Evolutionary conservation across 2,113 vertebrate species (phyloP).

Genomic region (Tichodroma muraria): DNA sequence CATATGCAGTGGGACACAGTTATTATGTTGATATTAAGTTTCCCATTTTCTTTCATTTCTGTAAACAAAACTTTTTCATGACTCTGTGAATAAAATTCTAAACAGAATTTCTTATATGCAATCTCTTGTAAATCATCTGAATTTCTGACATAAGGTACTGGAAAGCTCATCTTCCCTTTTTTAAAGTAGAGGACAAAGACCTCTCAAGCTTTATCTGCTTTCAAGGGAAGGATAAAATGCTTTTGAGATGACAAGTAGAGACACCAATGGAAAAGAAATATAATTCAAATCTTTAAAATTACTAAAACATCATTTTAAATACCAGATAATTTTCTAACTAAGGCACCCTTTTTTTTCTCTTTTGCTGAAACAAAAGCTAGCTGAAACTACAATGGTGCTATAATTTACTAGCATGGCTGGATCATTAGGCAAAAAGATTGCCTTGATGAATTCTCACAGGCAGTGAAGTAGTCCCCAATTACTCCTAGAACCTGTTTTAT

Average conservation of each 20-base stretch:
- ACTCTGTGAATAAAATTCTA: not conserved
- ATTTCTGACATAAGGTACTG: not conserved
- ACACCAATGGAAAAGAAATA: not conserved
- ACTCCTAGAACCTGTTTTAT: constrained; percentile 41
- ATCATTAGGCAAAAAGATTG: constrained; percentile 52
- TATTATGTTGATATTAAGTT: not conserved
- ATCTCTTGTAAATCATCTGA: not conserved
- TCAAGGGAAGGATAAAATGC: not conserved
- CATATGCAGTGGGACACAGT: not conserved
- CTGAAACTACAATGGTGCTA: not conserved
- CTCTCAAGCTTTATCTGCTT: not conserved
- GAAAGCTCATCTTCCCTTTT: not conserved
- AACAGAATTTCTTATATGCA: not conserved
- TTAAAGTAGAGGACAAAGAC: not conserved
- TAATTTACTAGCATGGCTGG: constrained; percentile 2
- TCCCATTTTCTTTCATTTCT: not conserved
- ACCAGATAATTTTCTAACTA: not conserved
- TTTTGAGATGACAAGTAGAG: not conserved
- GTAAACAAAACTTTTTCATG: not conserved
- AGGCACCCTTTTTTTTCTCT: not conserved
- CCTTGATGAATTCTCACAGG: constrained; percentile 46
- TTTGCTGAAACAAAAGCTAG: not conserved
- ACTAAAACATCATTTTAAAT: not conserved
- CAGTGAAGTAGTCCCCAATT: constrained; percentile 31
- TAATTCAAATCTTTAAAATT: not conserved